Evolutionary conservation across 2,888 invertebrate species (phyloP), one percentile per base, ranked within the genome.

Genomic region (Lasioglossum villosulum): DNA sequence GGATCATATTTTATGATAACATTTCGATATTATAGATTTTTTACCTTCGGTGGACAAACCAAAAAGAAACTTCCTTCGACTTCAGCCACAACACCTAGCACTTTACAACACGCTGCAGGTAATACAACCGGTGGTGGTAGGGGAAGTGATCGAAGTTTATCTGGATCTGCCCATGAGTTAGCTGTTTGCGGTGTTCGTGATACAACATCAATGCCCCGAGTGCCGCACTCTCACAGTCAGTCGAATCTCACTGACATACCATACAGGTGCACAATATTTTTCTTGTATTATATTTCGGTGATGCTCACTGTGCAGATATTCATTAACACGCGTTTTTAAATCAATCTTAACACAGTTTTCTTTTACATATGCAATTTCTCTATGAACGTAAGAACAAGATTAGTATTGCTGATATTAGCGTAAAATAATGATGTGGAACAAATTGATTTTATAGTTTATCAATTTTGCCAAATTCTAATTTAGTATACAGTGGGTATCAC

Each of bases 171-270:
- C 52, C 98, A 98, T 95, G 98, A 98, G 95, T 96, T 98, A 90
- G 97, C 97, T 72, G 96, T 97, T 59, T 97, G 97, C 92, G 97
- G 97, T 75, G 97, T 97, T 75, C 96, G 96, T 89, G 96, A 96
- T 85, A 95, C 96, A 80, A 88, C 94, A 42, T 96, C 95, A 90
- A 96, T 94, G 94, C 90, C 94, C 48, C 97, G 96, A 91, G 97
- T 98, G 78, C 97, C 97, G 78, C 98, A 98, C 95, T 98, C 98
- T 37, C 98, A 98, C 95, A 98, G 98, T 93, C 98, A 98, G 95
- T 98, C 98, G 93, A 98, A 98, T 96, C 97, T 98, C 89, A 97
- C 97, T 94, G 98, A 98, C 93, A 97, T 98, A 92, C 97, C 98
- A 30, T 97, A 97, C 96, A 97, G 98, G 98, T 98, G 95, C 86